Evolutionary conservation across 2,113 vertebrate species (phyloP), one percentile per base, ranked within the genome.

Genomic region (Melanocharis versteri): DNA sequence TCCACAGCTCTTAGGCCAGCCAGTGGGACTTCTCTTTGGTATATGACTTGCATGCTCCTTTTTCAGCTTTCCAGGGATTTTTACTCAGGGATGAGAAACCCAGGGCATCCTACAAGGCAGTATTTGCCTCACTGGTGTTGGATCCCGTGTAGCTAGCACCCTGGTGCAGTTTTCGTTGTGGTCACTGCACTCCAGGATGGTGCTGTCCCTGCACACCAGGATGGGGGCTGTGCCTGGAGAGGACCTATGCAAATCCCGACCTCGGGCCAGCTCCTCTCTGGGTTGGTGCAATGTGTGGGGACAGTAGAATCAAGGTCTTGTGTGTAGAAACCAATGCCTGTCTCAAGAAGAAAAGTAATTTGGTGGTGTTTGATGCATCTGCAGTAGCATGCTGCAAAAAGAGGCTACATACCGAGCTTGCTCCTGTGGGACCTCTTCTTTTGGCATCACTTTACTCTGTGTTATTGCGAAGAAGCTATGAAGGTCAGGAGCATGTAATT

Each of bases 401-500:
- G 15, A 56, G n/a, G 27, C 42, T 72, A 1, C 28, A n/a, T 45
- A 83, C 66, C 0, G 1, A 70, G 42, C 58, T 86, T 76, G 39
- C 28, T 90, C 8, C 82, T 56, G 24, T 11, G 3, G 47, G 58
- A 83, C 71, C 45, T 57, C 54, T 82, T 94, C 60, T 85, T 72
- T 40, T 81, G 79, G 71, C 90, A 78, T 86, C 0, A 0, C 31
- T 90, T 92, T 81, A 48, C 22, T 40, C 70, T 90, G 53, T 85
- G 62, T 53, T 94, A 69, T 18, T 72, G 50, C 65, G 72, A 54
- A 87, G 45, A 70, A 93, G n/a, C 73, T 66, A 11, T 89, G 76
- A 72, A 95, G 95, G 58, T 89, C 76, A 77, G 69, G 58, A 81
- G 54, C 60, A 40, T 91, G 68, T 84, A 78, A 42, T 94, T 91